phyloP scores from a whole-genome alignment of 2,113 vertebrate genomes.

The Ceuthmochares aereus region DNA sequence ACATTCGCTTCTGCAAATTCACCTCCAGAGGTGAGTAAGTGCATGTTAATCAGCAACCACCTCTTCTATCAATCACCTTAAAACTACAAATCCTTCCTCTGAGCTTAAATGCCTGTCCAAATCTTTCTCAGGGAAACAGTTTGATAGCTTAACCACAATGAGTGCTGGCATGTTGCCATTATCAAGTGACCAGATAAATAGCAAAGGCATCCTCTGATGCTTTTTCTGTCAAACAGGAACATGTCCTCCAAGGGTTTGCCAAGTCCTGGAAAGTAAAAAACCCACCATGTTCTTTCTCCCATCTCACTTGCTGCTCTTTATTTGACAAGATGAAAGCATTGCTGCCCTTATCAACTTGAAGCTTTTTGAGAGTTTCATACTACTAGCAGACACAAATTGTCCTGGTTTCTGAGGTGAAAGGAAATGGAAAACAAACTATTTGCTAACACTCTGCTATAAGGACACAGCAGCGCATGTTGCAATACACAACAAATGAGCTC shows the following conservation, averaged over 20 bases:
- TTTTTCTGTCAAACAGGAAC: not conserved
- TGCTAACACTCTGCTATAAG: too few species aligned
- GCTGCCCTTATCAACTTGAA: not conserved
- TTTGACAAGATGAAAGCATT: not conserved
- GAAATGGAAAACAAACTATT: not conserved
- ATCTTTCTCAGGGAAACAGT: not conserved
- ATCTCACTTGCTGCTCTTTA: not conserved
- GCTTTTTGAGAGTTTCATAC: not conserved
- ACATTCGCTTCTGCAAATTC: not conserved
- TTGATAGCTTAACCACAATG: not conserved
- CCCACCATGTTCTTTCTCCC: not conserved
- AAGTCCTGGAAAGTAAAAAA: not conserved
- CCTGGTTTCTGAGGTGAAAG: not conserved
- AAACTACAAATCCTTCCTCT: not conserved
- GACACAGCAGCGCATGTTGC: accelerated
- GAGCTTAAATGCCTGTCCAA: not conserved
- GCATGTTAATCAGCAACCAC: not conserved
- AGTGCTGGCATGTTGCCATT: not conserved
- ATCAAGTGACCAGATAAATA: not conserved
- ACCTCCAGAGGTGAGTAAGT: not conserved
- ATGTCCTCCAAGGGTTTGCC: not conserved
- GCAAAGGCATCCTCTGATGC: not conserved
- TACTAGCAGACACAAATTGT: not conserved
- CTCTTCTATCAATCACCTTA: not conserved
- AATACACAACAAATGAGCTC: not conserved